Base-by-base conservation (phyloP, 2,113 vertebrate genomes). In the Tinamus guttatus region DNA sequence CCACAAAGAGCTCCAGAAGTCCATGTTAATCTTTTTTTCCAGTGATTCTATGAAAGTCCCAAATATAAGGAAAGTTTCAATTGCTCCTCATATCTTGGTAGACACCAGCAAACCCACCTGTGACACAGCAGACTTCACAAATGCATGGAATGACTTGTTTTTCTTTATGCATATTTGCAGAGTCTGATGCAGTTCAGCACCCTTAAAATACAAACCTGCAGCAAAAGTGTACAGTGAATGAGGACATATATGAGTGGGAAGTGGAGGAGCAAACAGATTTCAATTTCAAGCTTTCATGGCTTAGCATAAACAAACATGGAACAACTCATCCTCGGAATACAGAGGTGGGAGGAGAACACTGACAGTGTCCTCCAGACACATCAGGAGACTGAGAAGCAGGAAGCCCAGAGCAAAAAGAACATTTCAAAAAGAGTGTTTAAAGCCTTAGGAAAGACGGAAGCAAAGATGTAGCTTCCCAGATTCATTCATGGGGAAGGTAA, bases 271-370 rank as follows among this genome's bases (percentile, higher is more conserved):
- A 89, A 95, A 94, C 85, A 96, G 88, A 96, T 96, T 96, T 89
- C 89, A 95, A 96, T 96, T 97, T 96, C 95, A 96, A 95, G 92
- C 90, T 97, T 90, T 87, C 79, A 69, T 85, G 86, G 87, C 70
- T 93, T 87, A 91, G 93, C 86, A 95, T 92, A 96, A 96, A 94
- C 92, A 96, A 96, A 94, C 77, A 89, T 89, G 69, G 90, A 93
- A 92, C 63, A 93, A 96, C 79, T 94, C 92, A 87, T 90, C 59
- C 51, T 67, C 82, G 79, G 84, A 94, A 90, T 75, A 73, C 0
- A 64, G 71, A 54, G 40, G 73, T 91, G 86, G 69, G 76, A 96
- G 87, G 49, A 79, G 36, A 85, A 64, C 76, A 49, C 32, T 87
- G 94, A 67, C 64, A 89, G 56, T 83, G 82, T 95, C 92, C 74